These are phyloP conservation scores for Drosophila kepulauana DNA, from an alignment of 1,140 invertebrate genomes.

Conservation along the genomic window DNA sequence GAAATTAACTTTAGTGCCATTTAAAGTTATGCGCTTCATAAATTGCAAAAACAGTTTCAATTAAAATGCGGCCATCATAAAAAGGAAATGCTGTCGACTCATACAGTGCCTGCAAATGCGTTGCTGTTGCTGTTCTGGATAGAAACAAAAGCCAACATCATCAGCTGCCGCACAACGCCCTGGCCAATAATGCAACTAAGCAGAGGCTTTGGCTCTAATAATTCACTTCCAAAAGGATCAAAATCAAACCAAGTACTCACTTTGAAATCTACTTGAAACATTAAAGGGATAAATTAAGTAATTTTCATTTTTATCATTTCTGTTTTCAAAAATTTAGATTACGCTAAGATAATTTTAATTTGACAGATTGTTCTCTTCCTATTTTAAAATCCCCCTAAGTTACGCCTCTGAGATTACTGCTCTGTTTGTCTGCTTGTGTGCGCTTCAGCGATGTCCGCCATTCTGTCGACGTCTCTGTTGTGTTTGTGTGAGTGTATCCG, in stretches of 20 bases:
- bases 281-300: too few relatives aligned
- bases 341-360: too few relatives aligned
- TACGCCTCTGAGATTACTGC: background rate
- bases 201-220: constrained; percentile 14
- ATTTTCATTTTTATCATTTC: too few relatives aligned
- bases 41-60: constrained; percentile 83
- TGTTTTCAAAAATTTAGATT: too few relatives aligned
- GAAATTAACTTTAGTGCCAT: constrained; percentile 83
- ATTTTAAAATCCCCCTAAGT: background rate
- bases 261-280: too few relatives aligned
- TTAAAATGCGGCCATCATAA: constrained; percentile 83
- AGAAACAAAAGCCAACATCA: constrained; percentile 73
- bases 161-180: constrained; percentile 48
- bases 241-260: background rate
- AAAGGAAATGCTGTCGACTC: constrained; percentile 80
- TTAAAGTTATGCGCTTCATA: constrained; percentile 83
- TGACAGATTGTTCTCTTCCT: background rate
- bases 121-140: constrained; percentile 44
- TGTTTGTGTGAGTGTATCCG: constrained; percentile 13
- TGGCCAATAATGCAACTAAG: constrained; percentile 63
- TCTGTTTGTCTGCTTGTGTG: constrained; percentile 25
- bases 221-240: background rate
- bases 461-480: constrained; percentile 12
- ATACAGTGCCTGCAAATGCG: constrained; percentile 70
- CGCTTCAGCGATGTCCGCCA: constrained; percentile 43